Evolutionary conservation across 2,113 vertebrate genomes (phyloP).

Genomic region (Pterophyllum scalare): DNA sequence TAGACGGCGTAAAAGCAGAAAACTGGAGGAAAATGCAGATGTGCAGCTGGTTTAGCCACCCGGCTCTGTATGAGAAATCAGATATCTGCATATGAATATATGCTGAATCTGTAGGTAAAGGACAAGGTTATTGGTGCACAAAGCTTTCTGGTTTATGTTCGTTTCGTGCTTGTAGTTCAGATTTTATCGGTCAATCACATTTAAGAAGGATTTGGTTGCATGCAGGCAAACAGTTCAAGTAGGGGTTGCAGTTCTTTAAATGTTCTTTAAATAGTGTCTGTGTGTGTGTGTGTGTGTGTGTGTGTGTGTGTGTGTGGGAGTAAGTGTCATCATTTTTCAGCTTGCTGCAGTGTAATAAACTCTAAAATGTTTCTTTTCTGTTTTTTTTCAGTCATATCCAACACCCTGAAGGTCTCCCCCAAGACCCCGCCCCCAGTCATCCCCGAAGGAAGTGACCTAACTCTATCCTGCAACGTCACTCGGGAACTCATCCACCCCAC

Average conservation of each 20-base stretch:
- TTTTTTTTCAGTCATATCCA: slow-evolving; percentile 81
- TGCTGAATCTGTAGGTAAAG: background rate
- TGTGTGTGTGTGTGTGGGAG: background rate
- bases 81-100: background rate
- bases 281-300: background rate
- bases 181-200: background rate
- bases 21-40: background rate
- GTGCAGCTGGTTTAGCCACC: background rate
- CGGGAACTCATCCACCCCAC: slow-evolving; percentile 82
- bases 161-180: background rate
- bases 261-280: background rate
- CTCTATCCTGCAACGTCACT: slow-evolving; percentile 84
- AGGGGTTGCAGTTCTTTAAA: background rate
- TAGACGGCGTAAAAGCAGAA: rapidly evolving
- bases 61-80: rapidly evolving
- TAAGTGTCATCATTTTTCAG: background rate
- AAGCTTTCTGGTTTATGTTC: background rate
- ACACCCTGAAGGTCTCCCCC: slow-evolving; percentile 84
- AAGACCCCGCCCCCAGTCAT: slow-evolving; percentile 68
- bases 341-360: background rate
- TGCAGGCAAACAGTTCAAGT: background rate
- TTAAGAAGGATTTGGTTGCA: background rate
- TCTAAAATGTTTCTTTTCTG: rapidly evolving
- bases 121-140: background rate
- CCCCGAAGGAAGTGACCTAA: slow-evolving; percentile 86